Percentiles rank a stretch among this genome's conserved stretches.
These are phyloP conservation scores for Murina feae DNA, from an alignment of 2,113 vertebrate genomes.

Conservation along the genomic window DNA sequence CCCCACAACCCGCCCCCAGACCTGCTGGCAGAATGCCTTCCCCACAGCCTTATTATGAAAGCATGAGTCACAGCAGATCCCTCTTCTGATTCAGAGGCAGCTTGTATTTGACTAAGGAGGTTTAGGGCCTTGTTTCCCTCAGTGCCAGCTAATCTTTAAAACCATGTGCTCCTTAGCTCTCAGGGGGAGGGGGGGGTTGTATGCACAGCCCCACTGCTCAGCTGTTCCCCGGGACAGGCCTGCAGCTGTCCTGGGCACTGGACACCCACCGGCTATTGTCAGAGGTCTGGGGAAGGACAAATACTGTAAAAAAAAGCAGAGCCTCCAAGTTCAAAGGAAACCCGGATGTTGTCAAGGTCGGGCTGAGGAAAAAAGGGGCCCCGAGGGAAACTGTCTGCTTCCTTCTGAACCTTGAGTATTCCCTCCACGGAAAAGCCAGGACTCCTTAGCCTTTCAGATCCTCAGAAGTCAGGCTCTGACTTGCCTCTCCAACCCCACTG, in stretches of 20 bases:
- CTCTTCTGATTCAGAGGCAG: not conserved
- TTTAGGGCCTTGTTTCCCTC: not conserved
- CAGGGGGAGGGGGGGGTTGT: not conserved
- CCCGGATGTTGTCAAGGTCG: slow-evolving; percentile 44
- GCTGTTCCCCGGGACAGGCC: not conserved
- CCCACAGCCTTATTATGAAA: fast-evolving
- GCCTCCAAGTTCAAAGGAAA: slow-evolving; percentile 53
- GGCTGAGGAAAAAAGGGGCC: not conserved
- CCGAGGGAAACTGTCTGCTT: not conserved
- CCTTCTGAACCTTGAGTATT: not conserved
- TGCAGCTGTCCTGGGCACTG: slow-evolving; percentile 28
- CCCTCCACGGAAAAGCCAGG: not conserved
- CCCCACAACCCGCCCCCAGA: not conserved
- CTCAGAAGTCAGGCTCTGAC: not conserved
- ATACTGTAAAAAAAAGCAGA: not conserved
- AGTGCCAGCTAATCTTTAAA: not conserved
- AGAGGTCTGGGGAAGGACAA: slow-evolving; percentile 50
- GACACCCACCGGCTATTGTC: slow-evolving; percentile 39
- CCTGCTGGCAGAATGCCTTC: not conserved
- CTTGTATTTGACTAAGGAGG: not conserved
- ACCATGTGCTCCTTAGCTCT: not conserved
- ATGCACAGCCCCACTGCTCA: not conserved
- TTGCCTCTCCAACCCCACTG: not conserved
- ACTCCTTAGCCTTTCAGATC: not conserved
- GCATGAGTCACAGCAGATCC: not conserved